Evolutionary conservation across 1,140 invertebrate species (phyloP).

Genomic region (Mycetomoellerius zeteki): DNA sequence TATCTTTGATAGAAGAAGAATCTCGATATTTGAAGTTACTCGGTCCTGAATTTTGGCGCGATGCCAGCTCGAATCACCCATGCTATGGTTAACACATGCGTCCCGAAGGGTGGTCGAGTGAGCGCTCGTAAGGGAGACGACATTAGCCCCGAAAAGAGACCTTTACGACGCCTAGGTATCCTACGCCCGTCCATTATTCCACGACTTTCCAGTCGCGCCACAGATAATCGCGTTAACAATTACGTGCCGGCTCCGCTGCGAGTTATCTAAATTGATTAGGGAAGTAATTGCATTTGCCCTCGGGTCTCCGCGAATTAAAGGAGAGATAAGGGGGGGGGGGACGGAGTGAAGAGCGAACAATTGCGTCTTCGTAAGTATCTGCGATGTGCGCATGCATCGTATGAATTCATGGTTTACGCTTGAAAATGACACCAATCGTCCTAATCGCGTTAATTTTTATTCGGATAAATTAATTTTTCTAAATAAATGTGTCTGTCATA

Average conservation of each 20-base stretch:
- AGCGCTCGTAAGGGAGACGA: constrained; percentile 26
- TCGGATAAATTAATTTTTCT: neutral
- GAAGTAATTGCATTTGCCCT: constrained; percentile 79
- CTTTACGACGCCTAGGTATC: constrained; percentile 51
- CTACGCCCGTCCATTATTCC: constrained; percentile 65
- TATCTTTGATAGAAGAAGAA: constrained; percentile 22
- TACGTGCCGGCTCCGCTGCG: constrained; percentile 76
- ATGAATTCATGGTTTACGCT: neutral
- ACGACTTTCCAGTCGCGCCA: constrained; percentile 58
- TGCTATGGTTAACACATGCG: constrained; percentile 30
- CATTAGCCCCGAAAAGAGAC: constrained; percentile 27
- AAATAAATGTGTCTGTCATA: neutral
- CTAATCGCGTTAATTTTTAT: neutral
- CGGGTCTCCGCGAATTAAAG: constrained; percentile 71
- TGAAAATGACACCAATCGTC: neutral
- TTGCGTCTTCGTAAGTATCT: constrained; percentile 12
- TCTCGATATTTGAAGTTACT: constrained; percentile 32
- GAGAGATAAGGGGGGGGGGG: neutral
- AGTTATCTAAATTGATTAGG: constrained; percentile 82
- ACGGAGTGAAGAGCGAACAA: neutral
- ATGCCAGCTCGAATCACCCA: constrained; percentile 6
- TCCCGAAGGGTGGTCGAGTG: constrained; percentile 16
- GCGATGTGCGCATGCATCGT: neutral
- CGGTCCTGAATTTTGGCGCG: constrained; percentile 35
- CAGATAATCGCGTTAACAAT: constrained; percentile 79